Percentiles rank a stretch among this genome's conserved stretches.
phyloP scores from a whole-genome alignment of 2,888 invertebrate species.

The Pristionchus mayeri region DNA sequence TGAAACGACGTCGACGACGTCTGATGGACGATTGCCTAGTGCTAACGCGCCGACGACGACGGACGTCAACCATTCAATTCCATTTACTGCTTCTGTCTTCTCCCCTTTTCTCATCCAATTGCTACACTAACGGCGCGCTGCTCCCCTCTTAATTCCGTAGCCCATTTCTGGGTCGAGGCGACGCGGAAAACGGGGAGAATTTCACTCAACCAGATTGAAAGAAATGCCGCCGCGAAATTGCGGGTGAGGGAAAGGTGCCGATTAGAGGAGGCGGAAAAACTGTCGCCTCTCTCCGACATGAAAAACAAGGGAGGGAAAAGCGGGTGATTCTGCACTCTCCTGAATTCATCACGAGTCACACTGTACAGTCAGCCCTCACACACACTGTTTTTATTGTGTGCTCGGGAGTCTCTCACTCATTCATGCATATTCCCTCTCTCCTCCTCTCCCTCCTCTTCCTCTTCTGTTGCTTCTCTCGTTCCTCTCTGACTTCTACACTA shows the following conservation, averaged over 20 bases:
- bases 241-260: not conserved
- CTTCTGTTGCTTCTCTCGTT: slow-evolving; percentile 2
- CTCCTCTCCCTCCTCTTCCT: not conserved
- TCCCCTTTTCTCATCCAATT: not conserved
- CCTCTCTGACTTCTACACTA: slow-evolving; percentile 3
- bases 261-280: not conserved
- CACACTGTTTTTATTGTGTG: no score
- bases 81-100: not conserved
- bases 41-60: not conserved
- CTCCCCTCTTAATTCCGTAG: not conserved
- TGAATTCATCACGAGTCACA: no score
- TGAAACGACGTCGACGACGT: not conserved
- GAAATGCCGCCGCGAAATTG: not conserved
- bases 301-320: no score
- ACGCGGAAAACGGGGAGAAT: not conserved
- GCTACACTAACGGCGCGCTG: not conserved
- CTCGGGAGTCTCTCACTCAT: no score
- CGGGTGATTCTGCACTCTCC: no score
- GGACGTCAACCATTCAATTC: not conserved
- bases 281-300: not conserved
- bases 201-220: not conserved
- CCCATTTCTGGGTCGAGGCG: not conserved
- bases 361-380: no score
- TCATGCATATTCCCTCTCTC: not conserved
- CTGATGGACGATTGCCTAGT: not conserved